These are phyloP conservation scores for Anguilla obscura DNA, from an alignment of 2,797 vertebrate genomes.

Conservation along the genomic window DNA sequence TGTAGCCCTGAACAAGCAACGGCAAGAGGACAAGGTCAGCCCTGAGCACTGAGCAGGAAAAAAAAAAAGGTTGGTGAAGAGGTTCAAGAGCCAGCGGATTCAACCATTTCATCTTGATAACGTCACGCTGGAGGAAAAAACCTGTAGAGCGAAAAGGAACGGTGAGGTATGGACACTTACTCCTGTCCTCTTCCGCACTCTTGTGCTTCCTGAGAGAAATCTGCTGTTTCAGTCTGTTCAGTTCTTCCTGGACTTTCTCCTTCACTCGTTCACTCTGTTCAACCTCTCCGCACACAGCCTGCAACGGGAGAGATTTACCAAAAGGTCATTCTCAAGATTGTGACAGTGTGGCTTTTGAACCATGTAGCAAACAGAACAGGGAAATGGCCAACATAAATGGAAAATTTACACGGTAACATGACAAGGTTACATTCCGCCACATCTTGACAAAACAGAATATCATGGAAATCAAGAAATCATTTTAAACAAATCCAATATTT, in stretches of 20 bases:
- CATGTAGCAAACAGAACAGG: background rate
- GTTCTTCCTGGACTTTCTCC: conserved; percentile 90
- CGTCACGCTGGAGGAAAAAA: background rate
- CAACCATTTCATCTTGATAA: background rate
- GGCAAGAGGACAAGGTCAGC: conserved; percentile 6
- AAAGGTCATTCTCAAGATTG: background rate
- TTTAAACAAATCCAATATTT: background rate
- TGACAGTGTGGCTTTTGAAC: background rate
- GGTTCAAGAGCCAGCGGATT: background rate
- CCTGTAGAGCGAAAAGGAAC: background rate
- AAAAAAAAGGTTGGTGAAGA: background rate
- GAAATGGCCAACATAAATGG: background rate
- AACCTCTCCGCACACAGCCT: conserved; percentile 95
- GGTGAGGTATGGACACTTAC: conserved; percentile 68
- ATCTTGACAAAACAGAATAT: conserved; percentile 47
- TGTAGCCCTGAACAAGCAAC: conserved; percentile 71
- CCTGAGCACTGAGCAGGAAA: background rate
- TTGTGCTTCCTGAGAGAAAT: conserved; percentile 88
- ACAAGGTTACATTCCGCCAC: background rate
- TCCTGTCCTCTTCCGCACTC: conserved; percentile 81
- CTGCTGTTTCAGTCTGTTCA: conserved; percentile 91
- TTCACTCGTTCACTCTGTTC: conserved; percentile 93
- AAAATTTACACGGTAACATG: background rate
- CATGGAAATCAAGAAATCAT: background rate
- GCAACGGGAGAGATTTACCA: background rate